A percentile compares a stretch with the other conserved stretches of the same genome.
Evolutionary conservation across 2,797 vertebrate genomes (phyloP).

Genomic region (Caiman crocodilus): DNA sequence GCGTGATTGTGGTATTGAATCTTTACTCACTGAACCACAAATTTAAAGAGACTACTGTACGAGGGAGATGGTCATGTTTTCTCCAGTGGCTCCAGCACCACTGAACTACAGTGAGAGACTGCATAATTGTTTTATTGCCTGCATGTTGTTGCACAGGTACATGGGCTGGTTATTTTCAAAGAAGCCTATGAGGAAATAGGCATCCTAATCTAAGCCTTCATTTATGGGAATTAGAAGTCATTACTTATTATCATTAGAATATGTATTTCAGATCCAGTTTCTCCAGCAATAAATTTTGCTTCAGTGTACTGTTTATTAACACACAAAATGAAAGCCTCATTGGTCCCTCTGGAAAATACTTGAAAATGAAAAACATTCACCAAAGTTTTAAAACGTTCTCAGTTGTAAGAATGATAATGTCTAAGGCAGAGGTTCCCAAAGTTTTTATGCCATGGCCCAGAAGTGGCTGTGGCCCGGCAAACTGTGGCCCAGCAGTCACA

Average conservation of each 20-base stretch:
- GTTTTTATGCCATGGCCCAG: no score
- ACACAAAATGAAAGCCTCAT: neutral
- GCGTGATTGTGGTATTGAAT: neutral
- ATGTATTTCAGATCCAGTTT: neutral
- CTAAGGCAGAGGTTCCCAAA: neutral
- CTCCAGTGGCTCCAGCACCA: neutral
- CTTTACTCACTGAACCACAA: neutral
- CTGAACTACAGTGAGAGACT: neutral
- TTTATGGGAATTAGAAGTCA: neutral
- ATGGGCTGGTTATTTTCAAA: neutral
- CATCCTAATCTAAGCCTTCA: neutral
- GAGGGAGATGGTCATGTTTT: neutral
- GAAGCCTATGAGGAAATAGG: neutral
- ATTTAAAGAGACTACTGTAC: neutral
- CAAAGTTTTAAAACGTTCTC: neutral
- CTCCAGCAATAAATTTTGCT: neutral
- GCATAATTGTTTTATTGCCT: neutral
- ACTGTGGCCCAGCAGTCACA: no score
- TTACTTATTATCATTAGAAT: neutral
- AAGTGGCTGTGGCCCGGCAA: no score
- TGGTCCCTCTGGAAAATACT: constrained; percentile 18
- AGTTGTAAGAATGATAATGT: neutral
- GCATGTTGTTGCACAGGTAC: neutral
- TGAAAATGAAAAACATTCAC: neutral
- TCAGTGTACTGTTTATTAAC: neutral